Evolutionary conservation across 2,797 vertebrate species (phyloP), one percentile per base, ranked within the genome.

Genomic region (Chaenodraco wilsoni): DNA sequence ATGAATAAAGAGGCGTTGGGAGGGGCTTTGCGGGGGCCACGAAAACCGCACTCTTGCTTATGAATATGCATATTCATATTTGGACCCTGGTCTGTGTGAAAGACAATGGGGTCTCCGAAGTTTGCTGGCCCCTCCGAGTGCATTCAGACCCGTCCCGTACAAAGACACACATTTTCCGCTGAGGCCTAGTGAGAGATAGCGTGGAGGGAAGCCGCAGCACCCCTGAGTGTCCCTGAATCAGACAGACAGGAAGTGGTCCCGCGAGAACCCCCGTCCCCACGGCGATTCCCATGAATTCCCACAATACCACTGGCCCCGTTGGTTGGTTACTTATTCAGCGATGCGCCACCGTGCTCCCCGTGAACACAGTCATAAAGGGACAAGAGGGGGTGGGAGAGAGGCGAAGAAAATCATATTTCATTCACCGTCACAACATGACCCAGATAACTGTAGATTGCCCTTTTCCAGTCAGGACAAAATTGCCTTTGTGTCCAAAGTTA

Each of bases 21-120:
- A 84, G 80, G 84, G 65, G 63, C 51, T 37, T 37, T 41, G 49
- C 0, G 63, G 69, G 69, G 78, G 46, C 61, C 63, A 72, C 79
- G 76, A 80, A 79, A 84, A 76, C 82, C 76, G 71, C 80, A 87
- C 82, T 87, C 66, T 83, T 58, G 46, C 90, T 88, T 93, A 93
- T 93, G 90, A 94, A 93, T 94, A 93, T 95, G 91, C 93, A 94
- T 94, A 94, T 94, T 94, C 90, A 95, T 95, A 93, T 93, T 86
- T 87, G 83, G 83, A 84, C 79, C 80, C 81, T 84, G 82, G 83
- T 90, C 84, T 82, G 78, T 84, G 85, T 82, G 79, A 84, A 90
- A 94, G 91, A 93, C 93, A 93, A 94, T 91, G 83, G 76, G 76
- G 83, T 71, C 79, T 86, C 72, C 82, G 15, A 87, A 85, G 88